Percentiles rank a stretch among this genome's conserved stretches.
Conservation (phyloP, 1,140 invertebrate species). For the Camponotus floridanus region DNA sequence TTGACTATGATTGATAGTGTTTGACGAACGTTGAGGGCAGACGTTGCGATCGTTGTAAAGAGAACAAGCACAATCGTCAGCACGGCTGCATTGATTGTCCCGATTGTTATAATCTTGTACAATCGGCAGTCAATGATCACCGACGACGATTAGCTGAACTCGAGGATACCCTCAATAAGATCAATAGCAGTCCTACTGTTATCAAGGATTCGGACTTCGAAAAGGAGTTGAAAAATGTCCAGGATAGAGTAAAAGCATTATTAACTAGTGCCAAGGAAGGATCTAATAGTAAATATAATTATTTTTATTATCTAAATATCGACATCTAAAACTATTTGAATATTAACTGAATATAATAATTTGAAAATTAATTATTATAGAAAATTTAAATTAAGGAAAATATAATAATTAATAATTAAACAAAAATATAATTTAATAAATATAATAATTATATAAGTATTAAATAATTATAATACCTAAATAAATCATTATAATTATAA, state of each 20-base stretch:
- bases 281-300: constrained; percentile 86
- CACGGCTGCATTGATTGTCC: constrained; percentile 96
- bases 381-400: constrained; percentile 12
- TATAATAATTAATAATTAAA: not conserved
- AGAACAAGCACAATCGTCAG: constrained; percentile 95
- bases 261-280: constrained; percentile 90
- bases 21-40: constrained; percentile 96
- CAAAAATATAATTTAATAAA: too few species aligned
- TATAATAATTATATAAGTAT: not conserved
- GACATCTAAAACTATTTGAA: not conserved
- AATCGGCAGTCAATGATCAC: constrained; percentile 94
- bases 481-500: too few species aligned
- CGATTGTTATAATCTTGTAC: constrained; percentile 96
- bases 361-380: not conserved
- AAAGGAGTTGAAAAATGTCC: constrained; percentile 90
- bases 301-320: not conserved
- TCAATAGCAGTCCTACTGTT: constrained; percentile 91
- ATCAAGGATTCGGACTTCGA: constrained; percentile 95
- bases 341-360: not conserved
- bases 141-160: constrained; percentile 91
- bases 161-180: constrained; percentile 90
- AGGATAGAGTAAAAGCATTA: constrained; percentile 90
- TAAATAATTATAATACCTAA: constrained; percentile 35
- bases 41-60: constrained; percentile 96
- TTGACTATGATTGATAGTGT: constrained; percentile 86